phyloP scores from a whole-genome alignment of 2,113 vertebrate genomes.

The Emydura subglobosa region DNA sequence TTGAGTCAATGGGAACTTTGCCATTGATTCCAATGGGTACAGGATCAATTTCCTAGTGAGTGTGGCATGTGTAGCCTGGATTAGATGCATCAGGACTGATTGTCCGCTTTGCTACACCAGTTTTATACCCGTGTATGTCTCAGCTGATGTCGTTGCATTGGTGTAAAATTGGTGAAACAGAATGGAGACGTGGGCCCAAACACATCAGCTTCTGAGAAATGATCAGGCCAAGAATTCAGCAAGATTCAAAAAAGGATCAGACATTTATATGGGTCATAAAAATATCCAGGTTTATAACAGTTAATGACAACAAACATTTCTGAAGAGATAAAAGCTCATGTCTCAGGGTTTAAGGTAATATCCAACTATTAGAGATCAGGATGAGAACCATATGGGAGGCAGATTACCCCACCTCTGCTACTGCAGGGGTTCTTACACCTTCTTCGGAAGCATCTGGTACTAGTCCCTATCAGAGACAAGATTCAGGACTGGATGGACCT shows the following conservation, averaged over 20 bases:
- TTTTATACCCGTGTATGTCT: not conserved
- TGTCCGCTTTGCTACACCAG: not conserved
- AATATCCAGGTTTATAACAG: not conserved
- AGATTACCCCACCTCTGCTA: not conserved
- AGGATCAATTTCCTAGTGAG: not conserved
- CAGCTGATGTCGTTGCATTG: not conserved
- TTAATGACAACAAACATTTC: not conserved
- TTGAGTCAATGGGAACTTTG: not conserved
- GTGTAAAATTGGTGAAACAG: not conserved
- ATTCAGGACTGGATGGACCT: not conserved
- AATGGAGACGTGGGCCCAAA: not conserved
- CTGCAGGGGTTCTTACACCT: not conserved
- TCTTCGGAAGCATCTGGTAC: not conserved
- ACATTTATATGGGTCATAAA: not conserved
- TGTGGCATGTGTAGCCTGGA: not conserved
- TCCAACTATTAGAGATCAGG: not conserved
- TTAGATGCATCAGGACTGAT: not conserved
- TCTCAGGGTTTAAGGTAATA: not conserved
- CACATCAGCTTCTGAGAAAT: not conserved
- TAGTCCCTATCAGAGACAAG: not conserved
- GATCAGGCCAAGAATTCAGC: not conserved
- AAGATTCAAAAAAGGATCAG: not conserved
- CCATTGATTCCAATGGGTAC: not conserved
- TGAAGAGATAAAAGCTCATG: not conserved
- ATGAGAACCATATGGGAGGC: accelerated